Conservation (phyloP, 2,113 vertebrate species). For the Oreochromis aureus region DNA sequence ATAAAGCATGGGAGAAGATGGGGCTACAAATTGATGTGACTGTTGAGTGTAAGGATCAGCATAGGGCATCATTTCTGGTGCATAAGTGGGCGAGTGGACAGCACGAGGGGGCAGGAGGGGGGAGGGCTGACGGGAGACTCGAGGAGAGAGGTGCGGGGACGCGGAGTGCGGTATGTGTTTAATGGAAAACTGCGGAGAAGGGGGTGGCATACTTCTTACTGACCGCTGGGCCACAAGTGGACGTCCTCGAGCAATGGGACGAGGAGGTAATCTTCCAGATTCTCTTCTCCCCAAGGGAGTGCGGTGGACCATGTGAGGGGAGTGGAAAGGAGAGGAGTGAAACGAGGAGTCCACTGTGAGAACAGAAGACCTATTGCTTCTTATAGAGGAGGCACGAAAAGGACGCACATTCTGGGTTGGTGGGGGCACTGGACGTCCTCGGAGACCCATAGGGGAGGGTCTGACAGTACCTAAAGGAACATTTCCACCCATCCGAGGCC, state of each 20-base stretch:
- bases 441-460: conserved; percentile 69
- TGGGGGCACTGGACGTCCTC: conserved; percentile 60
- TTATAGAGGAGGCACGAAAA: conserved; percentile 67
- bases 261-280: conserved; percentile 41
- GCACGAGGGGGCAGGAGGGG: conserved; percentile 18
- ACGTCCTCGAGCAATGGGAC: conserved; percentile 68
- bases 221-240: conserved; percentile 65
- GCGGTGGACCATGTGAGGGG: conserved; percentile 56
- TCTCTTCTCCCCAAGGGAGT: conserved; percentile 45
- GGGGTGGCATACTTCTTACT: conserved; percentile 46
- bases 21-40: conserved; percentile 17
- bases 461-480: conserved; percentile 69
- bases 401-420: conserved; percentile 71
- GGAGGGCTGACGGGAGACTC: conserved; percentile 54
- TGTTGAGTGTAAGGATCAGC: conserved; percentile 37
- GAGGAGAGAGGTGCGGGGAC: conserved; percentile 60
- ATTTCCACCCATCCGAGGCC: conserved; percentile 55
- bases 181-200: conserved; percentile 66
- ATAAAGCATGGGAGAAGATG: conserved; percentile 49
- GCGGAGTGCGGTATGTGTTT: conserved; percentile 52
- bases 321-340: conserved; percentile 55
- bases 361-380: conserved; percentile 67
- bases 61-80: background rate
- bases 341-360: conserved; percentile 59
- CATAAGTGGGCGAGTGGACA: conserved; percentile 1